Percentiles rank a stretch among this genome's conserved stretches.
phyloP scores from a whole-genome alignment of 2,113 vertebrate genomes.

The Butastur rufipennis region DNA sequence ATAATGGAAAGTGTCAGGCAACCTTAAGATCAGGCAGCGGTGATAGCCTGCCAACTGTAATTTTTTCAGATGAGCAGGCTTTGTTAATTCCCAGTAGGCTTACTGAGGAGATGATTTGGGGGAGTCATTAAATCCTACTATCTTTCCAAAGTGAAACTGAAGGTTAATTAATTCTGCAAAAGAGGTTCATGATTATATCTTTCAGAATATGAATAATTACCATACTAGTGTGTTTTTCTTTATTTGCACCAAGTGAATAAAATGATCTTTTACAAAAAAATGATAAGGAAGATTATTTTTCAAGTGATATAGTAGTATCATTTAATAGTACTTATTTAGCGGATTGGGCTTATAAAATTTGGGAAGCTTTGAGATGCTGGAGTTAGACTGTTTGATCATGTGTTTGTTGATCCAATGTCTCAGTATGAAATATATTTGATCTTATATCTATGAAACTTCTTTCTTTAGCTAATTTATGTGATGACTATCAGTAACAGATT shows the following conservation, averaged over 20 bases:
- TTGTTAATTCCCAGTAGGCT: not conserved
- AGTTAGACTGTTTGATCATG: not conserved
- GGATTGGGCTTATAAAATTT: not conserved
- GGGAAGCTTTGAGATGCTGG: not conserved
- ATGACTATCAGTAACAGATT: conserved; percentile 1
- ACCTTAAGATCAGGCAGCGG: not conserved
- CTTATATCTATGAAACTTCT: conserved; percentile 3
- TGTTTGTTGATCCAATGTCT: not conserved
- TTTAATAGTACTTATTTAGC: not conserved
- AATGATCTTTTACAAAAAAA: not conserved
- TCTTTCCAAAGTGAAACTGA: conserved; percentile 21
- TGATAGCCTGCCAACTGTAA: not conserved
- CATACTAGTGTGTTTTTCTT: not conserved
- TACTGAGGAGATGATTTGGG: not conserved
- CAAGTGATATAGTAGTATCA: not conserved
- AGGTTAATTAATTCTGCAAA: conserved; percentile 37
- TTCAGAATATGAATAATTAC: not conserved
- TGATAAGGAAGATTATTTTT: not conserved
- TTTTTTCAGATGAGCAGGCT: not conserved
- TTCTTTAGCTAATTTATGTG: conserved; percentile 13
- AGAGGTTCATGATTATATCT: not conserved
- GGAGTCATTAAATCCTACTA: not conserved
- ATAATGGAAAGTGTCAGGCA: not conserved
- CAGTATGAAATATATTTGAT: not conserved
- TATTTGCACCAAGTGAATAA: not conserved